Base-by-base conservation (phyloP, 2,797 vertebrate genomes). In the Steatocranus sp. region DNA sequence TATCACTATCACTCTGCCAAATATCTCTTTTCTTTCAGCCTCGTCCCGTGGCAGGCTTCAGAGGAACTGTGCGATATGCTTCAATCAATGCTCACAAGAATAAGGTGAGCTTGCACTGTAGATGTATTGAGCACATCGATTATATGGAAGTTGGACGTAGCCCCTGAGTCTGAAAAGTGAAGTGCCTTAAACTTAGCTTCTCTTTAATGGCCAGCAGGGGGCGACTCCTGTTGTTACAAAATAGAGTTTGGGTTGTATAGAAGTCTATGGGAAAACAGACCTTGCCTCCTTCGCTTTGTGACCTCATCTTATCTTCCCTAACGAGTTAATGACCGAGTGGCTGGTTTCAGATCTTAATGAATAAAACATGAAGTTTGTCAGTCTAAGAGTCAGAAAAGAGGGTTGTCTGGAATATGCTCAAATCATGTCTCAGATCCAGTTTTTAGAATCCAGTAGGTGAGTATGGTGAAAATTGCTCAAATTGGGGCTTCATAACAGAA, bases 1-100 rank as follows among this genome's bases (percentile, higher is more conserved):
- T 68, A 48, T 18, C 14, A 11, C 5, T 30, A 17, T 46, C 6
- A 48, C 43, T 48, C 8, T 17, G 30, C 36, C 18, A 10, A 76
- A 76, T n/a, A 14, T n/a, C 48, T 20, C 3, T 51, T 36, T n/a
- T 84, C 14, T 93, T 90, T 56, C 94, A 99, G 98, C 99, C 99
- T 88, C 97, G 99, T 89, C 96, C 97, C 76, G 97, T 99, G 20
- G 98, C 98, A 81, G 99, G 98, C 43, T 99, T 99, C 93, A 97
- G 98, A 93, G 98, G 98, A 85, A 99, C 99, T 3, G 98, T 99
- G 51, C 97, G 99, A 70, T 99, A 99, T 1, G 99, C 99, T 79
- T 99, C 99, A 18, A 87, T 99, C 94, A 99, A 99, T 78, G 98
- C 99, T 78, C 99, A 99, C 56, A 98, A 98, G 86, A 99, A 99